Percentiles rank a stretch among this genome's conserved stretches.
Evolutionary conservation across 2,888 invertebrate genomes (phyloP).

Genomic region (Stramonita haemastoma): DNA sequence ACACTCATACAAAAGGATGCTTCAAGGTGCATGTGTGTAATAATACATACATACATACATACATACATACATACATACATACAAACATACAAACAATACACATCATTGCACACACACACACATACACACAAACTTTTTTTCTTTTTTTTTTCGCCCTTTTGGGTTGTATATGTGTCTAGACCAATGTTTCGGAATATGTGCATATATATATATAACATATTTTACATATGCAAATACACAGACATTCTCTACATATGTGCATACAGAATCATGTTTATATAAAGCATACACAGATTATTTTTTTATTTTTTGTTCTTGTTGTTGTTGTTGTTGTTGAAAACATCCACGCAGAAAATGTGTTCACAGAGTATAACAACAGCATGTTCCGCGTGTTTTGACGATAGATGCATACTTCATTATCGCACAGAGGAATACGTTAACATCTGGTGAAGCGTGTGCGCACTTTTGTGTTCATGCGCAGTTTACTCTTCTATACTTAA

Average conservation of each 20-base stretch:
- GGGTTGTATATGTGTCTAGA: neutral
- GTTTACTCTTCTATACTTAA: too few species aligned
- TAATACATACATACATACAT: neutral
- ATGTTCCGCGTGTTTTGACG: neutral
- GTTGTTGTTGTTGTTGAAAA: neutral
- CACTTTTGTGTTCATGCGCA: too few species aligned
- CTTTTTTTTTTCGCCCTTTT: neutral
- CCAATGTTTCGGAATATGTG: neutral
- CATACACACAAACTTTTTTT: neutral
- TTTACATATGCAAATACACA: slow-evolving; percentile 3
- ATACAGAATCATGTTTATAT: slow-evolving; percentile 8
- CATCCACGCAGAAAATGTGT: neutral
- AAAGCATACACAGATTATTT: neutral
- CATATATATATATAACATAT: slow-evolving; percentile 16
- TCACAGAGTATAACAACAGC: neutral
- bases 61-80: too few species aligned
- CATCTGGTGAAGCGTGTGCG: too few species aligned
- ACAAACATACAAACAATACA: too few species aligned
- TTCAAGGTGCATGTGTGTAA: neutral
- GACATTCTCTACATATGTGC: slow-evolving; percentile 7
- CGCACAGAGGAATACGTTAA: too few species aligned
- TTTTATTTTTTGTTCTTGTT: too few species aligned
- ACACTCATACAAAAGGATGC: neutral
- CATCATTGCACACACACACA: neutral
- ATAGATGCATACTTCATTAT: too few species aligned